Evolutionary conservation across 2,888 invertebrate genomes (phyloP).

Genomic region (Cenopis cana): DNA sequence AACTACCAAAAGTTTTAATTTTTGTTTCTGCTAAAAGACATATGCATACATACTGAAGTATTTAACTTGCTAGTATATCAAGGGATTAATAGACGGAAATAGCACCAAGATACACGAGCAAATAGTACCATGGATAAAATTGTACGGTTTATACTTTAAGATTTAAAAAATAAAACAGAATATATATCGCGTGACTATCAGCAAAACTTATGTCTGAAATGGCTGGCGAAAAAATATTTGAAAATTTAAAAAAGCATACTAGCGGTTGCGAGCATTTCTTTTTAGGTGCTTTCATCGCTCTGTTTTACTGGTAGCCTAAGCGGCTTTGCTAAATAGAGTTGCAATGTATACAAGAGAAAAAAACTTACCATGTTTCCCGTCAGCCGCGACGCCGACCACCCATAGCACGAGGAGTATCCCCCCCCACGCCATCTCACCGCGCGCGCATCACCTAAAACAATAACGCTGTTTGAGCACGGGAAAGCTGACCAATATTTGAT

Average conservation of each 20-base stretch:
- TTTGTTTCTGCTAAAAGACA: not conserved
- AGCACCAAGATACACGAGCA: not conserved
- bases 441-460: slow-evolving; percentile 83
- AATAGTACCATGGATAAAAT: too few relatives aligned
- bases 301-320: slow-evolving; percentile 7
- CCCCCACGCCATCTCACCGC: slow-evolving; percentile 78
- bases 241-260: slow-evolving; percentile 3
- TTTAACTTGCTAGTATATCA: not conserved
- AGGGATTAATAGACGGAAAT: not conserved
- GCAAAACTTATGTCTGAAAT: slow-evolving; percentile 5
- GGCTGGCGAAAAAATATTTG: slow-evolving; percentile 8
- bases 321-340: slow-evolving; percentile 27
- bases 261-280: slow-evolving; percentile 3
- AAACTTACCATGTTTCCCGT: slow-evolving; percentile 76
- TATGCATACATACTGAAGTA: too few relatives aligned
- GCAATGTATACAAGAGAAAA: slow-evolving; percentile 10
- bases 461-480: slow-evolving; percentile 70
- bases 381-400: slow-evolving; percentile 77
- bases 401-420: slow-evolving; percentile 79
- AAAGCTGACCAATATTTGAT: slow-evolving; percentile 72
- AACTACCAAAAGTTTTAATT: not conserved
- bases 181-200: not conserved
- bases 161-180: not conserved
- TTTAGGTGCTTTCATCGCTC: slow-evolving; percentile 5
- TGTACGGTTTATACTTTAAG: not conserved